Evolutionary conservation across 2,797 vertebrate genomes (phyloP).

Genomic region (Hipposideros larvatus): DNA sequence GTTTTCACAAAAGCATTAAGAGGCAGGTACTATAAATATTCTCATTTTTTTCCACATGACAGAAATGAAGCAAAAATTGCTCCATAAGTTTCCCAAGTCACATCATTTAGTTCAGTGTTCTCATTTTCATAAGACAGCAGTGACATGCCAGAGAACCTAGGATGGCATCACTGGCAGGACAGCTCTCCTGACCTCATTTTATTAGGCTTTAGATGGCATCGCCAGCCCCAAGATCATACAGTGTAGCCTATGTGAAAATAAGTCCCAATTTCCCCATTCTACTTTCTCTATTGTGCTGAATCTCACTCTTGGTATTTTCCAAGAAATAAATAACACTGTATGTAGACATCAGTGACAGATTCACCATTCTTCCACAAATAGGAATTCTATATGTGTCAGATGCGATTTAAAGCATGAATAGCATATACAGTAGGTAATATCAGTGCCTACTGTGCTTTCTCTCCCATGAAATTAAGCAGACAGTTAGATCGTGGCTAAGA

Average conservation of each 20-base stretch:
- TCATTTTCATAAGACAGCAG: not conserved
- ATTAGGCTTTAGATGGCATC: not conserved
- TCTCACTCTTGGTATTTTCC: not conserved
- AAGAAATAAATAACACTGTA: not conserved
- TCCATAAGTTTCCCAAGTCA: not conserved
- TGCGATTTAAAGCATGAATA: not conserved
- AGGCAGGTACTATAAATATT: not conserved
- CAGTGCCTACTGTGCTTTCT: not conserved
- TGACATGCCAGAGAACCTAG: not conserved
- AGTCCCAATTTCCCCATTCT: not conserved
- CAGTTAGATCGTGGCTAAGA: not conserved
- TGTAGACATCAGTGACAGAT: not conserved
- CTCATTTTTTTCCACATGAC: not conserved
- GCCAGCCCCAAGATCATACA: not conserved
- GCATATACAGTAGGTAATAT: not conserved
- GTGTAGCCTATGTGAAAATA: not conserved
- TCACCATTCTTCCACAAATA: not conserved
- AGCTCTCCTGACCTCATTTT: not conserved
- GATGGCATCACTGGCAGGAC: not conserved
- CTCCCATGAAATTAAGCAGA: not conserved
- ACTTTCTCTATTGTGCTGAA: not conserved
- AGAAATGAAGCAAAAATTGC: not conserved
- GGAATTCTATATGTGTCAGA: not conserved
- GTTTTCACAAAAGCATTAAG: not conserved
- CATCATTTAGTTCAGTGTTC: not conserved